Evolutionary conservation across 2,113 vertebrate species (phyloP).

Genomic region (Silurus meridionalis): DNA sequence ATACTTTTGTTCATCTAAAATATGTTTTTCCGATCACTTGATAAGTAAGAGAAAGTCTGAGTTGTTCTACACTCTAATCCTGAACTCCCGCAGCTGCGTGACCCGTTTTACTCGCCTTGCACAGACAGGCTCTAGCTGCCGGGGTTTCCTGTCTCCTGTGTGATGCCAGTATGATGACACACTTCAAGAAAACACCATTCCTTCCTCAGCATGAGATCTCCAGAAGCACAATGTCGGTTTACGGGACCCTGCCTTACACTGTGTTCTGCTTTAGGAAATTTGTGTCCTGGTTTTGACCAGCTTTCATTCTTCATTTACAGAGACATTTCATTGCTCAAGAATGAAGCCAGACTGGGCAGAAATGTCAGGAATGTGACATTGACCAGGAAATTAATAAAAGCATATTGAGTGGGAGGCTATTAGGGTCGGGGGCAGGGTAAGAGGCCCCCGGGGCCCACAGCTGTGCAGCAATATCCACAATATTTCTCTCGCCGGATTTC

Average conservation of each 20-base stretch:
- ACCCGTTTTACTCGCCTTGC: constrained; percentile 35
- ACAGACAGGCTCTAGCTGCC: constrained; percentile 39
- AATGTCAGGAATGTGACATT: constrained; percentile 57
- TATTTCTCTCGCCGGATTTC: constrained; percentile 42
- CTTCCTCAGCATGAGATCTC: constrained; percentile 14
- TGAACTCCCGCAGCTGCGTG: constrained; percentile 46
- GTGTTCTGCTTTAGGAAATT: not conserved
- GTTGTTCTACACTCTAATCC: constrained; percentile 27
- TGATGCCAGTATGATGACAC: constrained; percentile 33
- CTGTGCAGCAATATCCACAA: constrained; percentile 43
- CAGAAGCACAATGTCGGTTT: not conserved
- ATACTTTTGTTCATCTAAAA: not conserved
- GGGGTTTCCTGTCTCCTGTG: constrained; percentile 33
- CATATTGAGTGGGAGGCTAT: constrained; percentile 46
- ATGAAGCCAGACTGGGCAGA: constrained; percentile 24
- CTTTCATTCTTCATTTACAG: not conserved
- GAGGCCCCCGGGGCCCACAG: constrained; percentile 43
- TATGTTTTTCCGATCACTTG: constrained; percentile 7
- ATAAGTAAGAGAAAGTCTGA: not conserved
- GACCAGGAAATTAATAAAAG: constrained; percentile 57
- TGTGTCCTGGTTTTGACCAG: not conserved
- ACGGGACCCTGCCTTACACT: not conserved
- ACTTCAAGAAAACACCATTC: constrained; percentile 3
- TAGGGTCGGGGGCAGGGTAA: constrained; percentile 38
- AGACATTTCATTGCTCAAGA: constrained; percentile 11